Base-by-base conservation (phyloP, 2,797 vertebrate genomes). In the Takifugu ocellatus region DNA sequence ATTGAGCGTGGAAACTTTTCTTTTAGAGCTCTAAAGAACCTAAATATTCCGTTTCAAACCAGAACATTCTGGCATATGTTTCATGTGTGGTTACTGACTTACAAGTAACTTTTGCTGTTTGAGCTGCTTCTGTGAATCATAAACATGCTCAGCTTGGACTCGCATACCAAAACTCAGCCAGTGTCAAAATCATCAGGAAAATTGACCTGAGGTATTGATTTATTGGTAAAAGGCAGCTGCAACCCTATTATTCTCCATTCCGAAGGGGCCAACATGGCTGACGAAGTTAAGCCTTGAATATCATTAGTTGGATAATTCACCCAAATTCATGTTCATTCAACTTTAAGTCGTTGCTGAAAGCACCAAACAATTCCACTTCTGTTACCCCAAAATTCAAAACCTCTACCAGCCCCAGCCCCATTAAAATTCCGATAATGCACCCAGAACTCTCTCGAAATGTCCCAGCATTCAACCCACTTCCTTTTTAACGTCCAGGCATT, bases 381-480 rank as follows among this genome's bases (percentile, higher is more conserved):
- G 66, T 75, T 81, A 61, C 68, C 15, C 65, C 61, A 59, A 71
- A 79, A 69, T 68, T 71, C 70, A 46, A 77, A 44, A 45, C 61
- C 74, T 60, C 61, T 2, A 39, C 49, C 52, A 43, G 52, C 66
- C 66, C 31, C 51, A 52, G 45, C 47, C 56, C 73, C 66, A 84
- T 83, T 84, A 72, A 72, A 77, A 83, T 80, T 87, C 78, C 74
- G 68, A 81, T 68, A 79, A 78, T 68, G 75, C 54, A 67, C 62
- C 74, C 65, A 71, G 76, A 67, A 72, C 74, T 67, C 76, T 67
- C 63, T 58, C 59, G 56, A 76, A 85, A 83, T 21, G 57, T 59
- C 75, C 73, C 72, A 75, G 74, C 74, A 77, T 76, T 83, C 78
- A 84, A 75, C 77, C 80, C 84, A 84, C 78, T 87, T 87, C 83